These are phyloP conservation scores for Ophioninae sp. DNA, from an alignment of 2,888 invertebrate genomes.

Conservation along the genomic window DNA sequence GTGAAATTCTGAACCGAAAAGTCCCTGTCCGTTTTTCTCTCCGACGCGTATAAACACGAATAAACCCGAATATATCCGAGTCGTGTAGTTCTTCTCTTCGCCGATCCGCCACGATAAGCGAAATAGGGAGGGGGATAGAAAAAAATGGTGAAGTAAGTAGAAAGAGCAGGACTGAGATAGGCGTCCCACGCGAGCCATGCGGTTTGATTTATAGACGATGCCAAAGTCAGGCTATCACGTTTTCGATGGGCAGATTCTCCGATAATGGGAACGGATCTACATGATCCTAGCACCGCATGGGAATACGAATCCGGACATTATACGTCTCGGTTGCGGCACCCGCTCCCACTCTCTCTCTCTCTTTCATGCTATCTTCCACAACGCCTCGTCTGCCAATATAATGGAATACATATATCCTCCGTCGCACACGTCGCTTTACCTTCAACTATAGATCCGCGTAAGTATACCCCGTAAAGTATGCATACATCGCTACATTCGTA, in stretches of 20 bases:
- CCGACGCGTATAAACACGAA: not conserved
- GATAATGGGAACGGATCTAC: constrained; percentile 75
- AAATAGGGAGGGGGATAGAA: constrained; percentile 8
- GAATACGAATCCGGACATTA: constrained; percentile 76
- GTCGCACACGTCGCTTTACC: constrained; percentile 43
- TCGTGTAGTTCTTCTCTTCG: not conserved
- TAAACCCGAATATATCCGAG: not conserved
- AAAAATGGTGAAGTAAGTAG: not conserved
- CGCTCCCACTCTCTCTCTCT: constrained; percentile 8
- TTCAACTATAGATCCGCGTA: constrained; percentile 1
- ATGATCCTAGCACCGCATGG: constrained; percentile 74
- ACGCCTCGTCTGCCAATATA: constrained; percentile 19
- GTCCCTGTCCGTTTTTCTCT: not conserved
- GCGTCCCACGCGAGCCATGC: constrained; percentile 55
- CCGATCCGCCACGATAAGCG: not conserved
- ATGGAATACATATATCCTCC: constrained; percentile 24
- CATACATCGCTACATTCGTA: not conserved
- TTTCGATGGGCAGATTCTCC: constrained; percentile 76
- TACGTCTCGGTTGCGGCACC: constrained; percentile 50
- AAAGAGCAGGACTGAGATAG: constrained; percentile 39
- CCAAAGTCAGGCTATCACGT: constrained; percentile 72
- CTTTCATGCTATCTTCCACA: not conserved
- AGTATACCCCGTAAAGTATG: constrained; percentile 1
- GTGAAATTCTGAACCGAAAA: not conserved
- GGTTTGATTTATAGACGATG: constrained; percentile 72